Percentiles rank a stretch among this genome's conserved stretches.
These are phyloP conservation scores for Luehdorfia chinensis DNA, from an alignment of 1,140 invertebrate species.

Conservation along the genomic window DNA sequence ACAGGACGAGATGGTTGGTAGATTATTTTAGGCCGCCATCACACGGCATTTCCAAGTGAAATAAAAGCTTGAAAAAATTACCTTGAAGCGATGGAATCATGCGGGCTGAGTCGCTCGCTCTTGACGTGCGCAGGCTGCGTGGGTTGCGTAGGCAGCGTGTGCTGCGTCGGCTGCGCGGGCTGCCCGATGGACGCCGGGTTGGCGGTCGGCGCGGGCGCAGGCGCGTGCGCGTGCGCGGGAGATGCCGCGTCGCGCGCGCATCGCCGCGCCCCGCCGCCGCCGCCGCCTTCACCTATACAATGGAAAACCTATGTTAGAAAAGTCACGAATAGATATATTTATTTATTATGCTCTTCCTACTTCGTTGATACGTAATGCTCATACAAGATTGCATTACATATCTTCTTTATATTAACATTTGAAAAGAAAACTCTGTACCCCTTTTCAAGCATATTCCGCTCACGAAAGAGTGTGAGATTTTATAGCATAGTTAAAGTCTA, in stretches of 20 bases:
- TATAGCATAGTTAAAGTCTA: too few species aligned
- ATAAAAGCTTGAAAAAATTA: too few species aligned
- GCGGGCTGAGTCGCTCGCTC: slow-evolving; percentile 71
- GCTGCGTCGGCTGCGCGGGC: slow-evolving; percentile 53
- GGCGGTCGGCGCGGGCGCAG: slow-evolving; percentile 41
- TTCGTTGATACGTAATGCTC: too few species aligned
- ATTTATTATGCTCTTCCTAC: too few species aligned
- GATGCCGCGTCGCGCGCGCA: slow-evolving; percentile 66
- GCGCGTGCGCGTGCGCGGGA: slow-evolving; percentile 76
- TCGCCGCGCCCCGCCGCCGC: slow-evolving; percentile 50
- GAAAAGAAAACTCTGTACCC: too few species aligned
- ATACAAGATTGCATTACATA: too few species aligned
- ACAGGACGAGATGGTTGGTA: too few species aligned
- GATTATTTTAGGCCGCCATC: too few species aligned
- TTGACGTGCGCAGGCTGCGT: slow-evolving; percentile 54
- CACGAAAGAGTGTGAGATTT: background rate
- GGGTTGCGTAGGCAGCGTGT: slow-evolving; percentile 20
- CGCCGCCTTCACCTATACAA: slow-evolving; percentile 58
- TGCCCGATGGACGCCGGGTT: slow-evolving; percentile 52
- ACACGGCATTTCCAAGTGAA: too few species aligned
- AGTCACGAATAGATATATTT: too few species aligned
- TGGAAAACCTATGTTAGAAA: too few species aligned
- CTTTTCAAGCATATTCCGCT: background rate
- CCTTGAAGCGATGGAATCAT: slow-evolving; percentile 63
- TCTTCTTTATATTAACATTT: too few species aligned